Evolutionary conservation across 1,140 invertebrate genomes (phyloP).

Genomic region (Calephelis nemesis): DNA sequence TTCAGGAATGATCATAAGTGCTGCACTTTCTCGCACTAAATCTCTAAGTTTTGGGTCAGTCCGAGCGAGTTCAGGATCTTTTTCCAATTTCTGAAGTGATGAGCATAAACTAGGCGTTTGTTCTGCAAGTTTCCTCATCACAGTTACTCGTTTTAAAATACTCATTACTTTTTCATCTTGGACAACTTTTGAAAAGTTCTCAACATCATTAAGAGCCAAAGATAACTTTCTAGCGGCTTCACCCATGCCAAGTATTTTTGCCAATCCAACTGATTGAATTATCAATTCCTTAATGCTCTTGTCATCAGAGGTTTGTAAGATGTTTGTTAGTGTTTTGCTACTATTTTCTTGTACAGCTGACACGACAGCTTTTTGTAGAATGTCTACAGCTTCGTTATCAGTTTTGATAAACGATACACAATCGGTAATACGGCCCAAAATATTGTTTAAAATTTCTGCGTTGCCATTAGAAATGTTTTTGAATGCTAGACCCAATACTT

Average conservation of each 20-base stretch:
- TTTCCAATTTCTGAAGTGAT: conserved; percentile 81
- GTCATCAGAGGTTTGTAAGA: conserved; percentile 76
- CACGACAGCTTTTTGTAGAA: conserved; percentile 82
- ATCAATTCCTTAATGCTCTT: conserved; percentile 77
- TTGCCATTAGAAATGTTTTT: conserved; percentile 80
- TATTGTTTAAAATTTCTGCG: conserved; percentile 77
- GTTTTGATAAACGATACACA: conserved; percentile 79
- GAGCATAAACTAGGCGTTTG: conserved; percentile 81
- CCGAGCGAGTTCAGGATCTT: conserved; percentile 83
- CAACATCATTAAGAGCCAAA: conserved; percentile 81
- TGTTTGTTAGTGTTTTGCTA: conserved; percentile 76
- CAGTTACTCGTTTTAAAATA: conserved; percentile 85
- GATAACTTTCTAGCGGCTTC: conserved; percentile 81
- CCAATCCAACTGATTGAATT: conserved; percentile 85
- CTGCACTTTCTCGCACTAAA: conserved; percentile 85
- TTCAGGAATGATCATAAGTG: conserved; percentile 84
- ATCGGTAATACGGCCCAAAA: conserved; percentile 80
- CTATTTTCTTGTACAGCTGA: conserved; percentile 81
- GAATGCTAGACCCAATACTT: conserved; percentile 80
- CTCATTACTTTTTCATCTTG: conserved; percentile 82
- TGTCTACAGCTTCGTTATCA: conserved; percentile 82
- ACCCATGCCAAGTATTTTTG: conserved; percentile 84
- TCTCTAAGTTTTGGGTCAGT: conserved; percentile 84
- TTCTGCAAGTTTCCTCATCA: conserved; percentile 86
- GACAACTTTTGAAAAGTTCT: conserved; percentile 80